Evolutionary conservation across 2,888 invertebrate genomes (phyloP), one percentile per base, ranked within the genome.

Genomic region (Sturmia bella): DNA sequence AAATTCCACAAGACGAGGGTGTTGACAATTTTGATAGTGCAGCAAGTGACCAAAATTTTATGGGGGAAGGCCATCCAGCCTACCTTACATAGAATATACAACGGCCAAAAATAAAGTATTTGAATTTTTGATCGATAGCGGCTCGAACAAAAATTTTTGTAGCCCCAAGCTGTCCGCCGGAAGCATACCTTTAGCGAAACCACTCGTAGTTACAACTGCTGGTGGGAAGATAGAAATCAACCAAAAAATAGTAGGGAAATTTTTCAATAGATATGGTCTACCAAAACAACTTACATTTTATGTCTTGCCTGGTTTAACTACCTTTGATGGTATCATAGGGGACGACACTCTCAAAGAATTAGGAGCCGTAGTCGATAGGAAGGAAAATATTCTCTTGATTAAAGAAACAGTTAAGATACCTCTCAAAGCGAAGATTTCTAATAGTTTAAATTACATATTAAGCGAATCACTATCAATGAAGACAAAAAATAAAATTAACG

Each of bases 251-350:
- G 52, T 52, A 52, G 52, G 52, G 5, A 48, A 37, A 37, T 66
- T 66, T 21, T 66, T 66, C 45, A 5, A 19, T 4, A 24, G 3
- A 11, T 63, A 45, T 32, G 63, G 48, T 21, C 19, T 54, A 54
- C 27, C n/a, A 45, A 56, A 59, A 27, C 3, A 27, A 6, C 69
- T 54, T 1, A 69, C 79, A 43, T 84, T 80, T 39, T 84, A 72
- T 15, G 48, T 82, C 9, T 45, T 77, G 27, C 79, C 82, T 12
- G 68, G 73, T 13, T 59, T 84, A 1, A 39, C 6, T 32, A 50
- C 66, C 12, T 84, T 83, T 57, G 77, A 80, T 45, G 83, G 81
- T 11, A 84, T 27, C 27, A 27, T 27, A 27, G 27, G 27, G 27
- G 48, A 66, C 50, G 48, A 56, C 41, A 43, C 11, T 15, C 41